Base-by-base conservation (phyloP, 2,888 invertebrate species). In the Zaprionus bogoriensis region DNA sequence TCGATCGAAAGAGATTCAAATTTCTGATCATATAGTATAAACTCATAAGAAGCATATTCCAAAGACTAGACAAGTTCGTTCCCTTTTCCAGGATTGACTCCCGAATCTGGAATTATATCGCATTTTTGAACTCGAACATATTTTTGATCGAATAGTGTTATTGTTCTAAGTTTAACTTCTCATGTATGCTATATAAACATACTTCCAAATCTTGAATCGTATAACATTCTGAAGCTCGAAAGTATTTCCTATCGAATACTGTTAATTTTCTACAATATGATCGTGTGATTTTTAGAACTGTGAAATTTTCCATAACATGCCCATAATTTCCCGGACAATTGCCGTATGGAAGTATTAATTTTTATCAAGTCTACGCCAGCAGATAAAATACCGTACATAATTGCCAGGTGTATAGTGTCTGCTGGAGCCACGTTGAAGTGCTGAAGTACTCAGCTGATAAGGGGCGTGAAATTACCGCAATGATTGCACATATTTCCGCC, bases 391-490 rank as follows among this genome's bases (percentile, higher is more conserved):
- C 7, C 3, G 28, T 57, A 48, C 47, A 36, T 39, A 27, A 27
- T 50, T 12, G 12, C 10, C n/a, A 20, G 38, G 45, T 50, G 12
- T 17, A 30, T 45, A 2, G 38, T 17, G 3, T 38, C 30, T 28
- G 45, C 44, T 25, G 23, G 38, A 48, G 36, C 10, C 7, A 12
- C 14, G 50, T 54, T 62, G 10, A 39, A 46, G 55, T 44, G 50
- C 51, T 62, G 10, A 39, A 46, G 55, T 44, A 41, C 48, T 67
- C 48, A 6, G 39, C 69, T 62, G 72, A 73, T 73, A 73, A 70
- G 64, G 14, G 17, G 6, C 17, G 25, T 42, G 1, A 42, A 55
- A 53, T 48, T 32, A 42, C 17, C 45, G 50, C 0, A 46, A 17
- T 32, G 38, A 28, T 46, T 50, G 17, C 36, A 22, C 7, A 32